A percentile compares a stretch with the other conserved stretches of the same genome.
phyloP scores from a whole-genome alignment of 1,140 invertebrate species.

The Sipha flava region DNA sequence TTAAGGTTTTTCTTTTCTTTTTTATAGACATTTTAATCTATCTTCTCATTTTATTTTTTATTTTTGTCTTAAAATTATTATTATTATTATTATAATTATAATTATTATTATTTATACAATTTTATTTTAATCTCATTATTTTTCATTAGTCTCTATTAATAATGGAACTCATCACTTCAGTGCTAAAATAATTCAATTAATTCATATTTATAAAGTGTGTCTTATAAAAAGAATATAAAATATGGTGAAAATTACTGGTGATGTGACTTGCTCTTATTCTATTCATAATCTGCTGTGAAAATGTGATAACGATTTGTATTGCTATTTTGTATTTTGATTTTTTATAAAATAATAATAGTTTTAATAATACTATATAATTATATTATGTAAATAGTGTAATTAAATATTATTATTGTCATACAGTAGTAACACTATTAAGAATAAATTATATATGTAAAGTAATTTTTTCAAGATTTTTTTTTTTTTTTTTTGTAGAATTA shows the following conservation, averaged over 20 bases:
- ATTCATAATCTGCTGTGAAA: constrained; percentile 15
- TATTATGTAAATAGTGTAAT: background rate
- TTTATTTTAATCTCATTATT: background rate
- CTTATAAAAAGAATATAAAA: background rate
- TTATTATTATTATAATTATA: too few relatives aligned
- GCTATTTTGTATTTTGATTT: background rate
- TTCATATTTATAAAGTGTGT: background rate
- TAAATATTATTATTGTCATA: background rate
- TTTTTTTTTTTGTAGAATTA: too few relatives aligned
- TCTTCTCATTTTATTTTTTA: background rate
- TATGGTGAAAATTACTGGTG: background rate
- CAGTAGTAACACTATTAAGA: background rate
- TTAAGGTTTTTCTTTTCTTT: background rate
- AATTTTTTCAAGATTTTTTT: too few relatives aligned
- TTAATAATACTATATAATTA: background rate
- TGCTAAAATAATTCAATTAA: background rate
- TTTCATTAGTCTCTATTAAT: background rate
- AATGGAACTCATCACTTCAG: background rate
- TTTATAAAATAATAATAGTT: background rate
- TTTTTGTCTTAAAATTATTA: background rate
- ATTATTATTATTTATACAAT: background rate
- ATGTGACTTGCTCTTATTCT: background rate
- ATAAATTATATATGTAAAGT: too few relatives aligned
- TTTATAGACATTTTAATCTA: background rate
- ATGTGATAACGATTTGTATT: constrained; percentile 16